A percentile compares a stretch with the other conserved stretches of the same genome.
Evolutionary conservation across 2,113 vertebrate genomes (phyloP).

Genomic region (Anhinga rufa): DNA sequence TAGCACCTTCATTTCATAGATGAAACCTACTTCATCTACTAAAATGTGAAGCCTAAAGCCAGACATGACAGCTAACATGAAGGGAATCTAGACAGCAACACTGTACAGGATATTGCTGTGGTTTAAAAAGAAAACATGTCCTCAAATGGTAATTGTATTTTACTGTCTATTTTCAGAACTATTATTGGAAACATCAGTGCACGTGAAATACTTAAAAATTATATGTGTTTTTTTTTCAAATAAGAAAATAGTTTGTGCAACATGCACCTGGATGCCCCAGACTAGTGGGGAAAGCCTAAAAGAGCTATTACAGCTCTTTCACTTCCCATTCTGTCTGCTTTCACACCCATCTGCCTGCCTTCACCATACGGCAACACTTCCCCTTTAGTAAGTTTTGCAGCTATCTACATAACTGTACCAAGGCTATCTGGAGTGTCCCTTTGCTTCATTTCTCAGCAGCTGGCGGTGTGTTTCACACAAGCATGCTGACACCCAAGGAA

Average conservation of each 20-base stretch:
- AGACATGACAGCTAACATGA: not conserved
- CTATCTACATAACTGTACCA: not conserved
- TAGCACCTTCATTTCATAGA: not conserved
- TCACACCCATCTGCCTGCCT: not conserved
- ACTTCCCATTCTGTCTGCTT: constrained; percentile 40
- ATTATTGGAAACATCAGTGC: not conserved
- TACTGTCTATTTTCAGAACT: not conserved
- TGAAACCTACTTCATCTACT: not conserved
- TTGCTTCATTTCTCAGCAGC: not conserved
- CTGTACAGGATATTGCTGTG: not conserved
- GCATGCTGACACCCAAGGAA: not conserved
- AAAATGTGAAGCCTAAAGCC: not conserved
- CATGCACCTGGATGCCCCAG: not conserved
- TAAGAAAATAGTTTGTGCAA: not conserved
- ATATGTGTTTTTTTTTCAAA: not conserved
- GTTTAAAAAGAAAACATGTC: not conserved
- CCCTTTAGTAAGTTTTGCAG: not conserved
- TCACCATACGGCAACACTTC: not conserved
- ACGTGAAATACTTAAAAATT: not conserved
- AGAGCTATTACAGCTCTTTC: not conserved
- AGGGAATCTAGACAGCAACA: not conserved
- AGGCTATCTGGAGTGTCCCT: not conserved
- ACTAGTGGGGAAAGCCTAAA: not conserved
- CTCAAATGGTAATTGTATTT: not conserved
- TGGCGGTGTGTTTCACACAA: not conserved